phyloP scores from a whole-genome alignment of 2,113 vertebrate genomes.

The Arenaria interpres region DNA sequence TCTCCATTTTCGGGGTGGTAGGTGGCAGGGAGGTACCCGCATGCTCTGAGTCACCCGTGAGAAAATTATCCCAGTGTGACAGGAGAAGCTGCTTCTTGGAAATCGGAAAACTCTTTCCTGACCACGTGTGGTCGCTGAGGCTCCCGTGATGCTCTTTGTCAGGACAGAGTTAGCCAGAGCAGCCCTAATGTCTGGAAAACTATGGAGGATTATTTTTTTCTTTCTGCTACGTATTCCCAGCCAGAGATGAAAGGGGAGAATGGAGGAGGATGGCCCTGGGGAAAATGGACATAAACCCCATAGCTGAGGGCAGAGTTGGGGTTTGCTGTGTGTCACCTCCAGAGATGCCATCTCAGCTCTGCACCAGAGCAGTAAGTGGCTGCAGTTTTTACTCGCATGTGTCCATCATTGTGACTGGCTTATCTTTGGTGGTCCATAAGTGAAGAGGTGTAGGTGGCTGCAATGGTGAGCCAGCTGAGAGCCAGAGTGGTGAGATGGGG shows the following conservation, averaged over 20 bases:
- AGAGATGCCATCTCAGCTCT: not conserved
- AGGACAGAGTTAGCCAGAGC: not conserved
- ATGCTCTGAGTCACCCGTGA: not conserved
- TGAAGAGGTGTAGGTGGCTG: not conserved
- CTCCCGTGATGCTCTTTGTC: not conserved
- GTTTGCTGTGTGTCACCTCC: not conserved
- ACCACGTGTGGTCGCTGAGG: not conserved
- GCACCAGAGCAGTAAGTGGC: accelerated
- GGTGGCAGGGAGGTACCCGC: not conserved
- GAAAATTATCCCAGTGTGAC: not conserved
- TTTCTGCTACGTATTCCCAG: accelerated
- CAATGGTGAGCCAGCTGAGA: not conserved
- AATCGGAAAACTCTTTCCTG: not conserved
- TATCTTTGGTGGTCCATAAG: not conserved
- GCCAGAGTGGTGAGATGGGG: not conserved
- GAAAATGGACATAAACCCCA: not conserved
- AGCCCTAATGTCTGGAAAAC: not conserved
- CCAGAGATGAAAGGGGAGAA: not conserved
- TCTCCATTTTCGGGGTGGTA: not conserved
- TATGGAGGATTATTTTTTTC: not conserved
- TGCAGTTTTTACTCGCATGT: not conserved
- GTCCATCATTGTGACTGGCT: not conserved
- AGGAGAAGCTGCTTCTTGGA: not conserved
- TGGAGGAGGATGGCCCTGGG: not conserved
- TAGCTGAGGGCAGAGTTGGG: not conserved